Base-by-base conservation (phyloP, 2,888 invertebrate genomes). In the Furcula furcula region DNA sequence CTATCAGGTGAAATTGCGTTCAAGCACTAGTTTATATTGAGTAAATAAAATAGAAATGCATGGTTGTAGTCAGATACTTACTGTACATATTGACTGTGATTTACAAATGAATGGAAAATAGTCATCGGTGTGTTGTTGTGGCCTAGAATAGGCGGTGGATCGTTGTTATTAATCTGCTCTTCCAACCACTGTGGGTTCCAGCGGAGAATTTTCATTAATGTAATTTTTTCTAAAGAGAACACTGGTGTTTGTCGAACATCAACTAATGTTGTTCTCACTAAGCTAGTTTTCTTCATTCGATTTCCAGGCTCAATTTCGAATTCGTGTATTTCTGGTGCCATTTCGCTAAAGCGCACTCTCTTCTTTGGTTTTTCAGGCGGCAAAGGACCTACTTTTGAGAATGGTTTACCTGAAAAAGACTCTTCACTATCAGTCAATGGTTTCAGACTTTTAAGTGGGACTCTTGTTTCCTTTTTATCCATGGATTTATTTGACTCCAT, bases 111-210 rank as follows among this genome's bases (percentile, higher is more conserved):
- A 55, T 85, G 85, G 9, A 91, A 82, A 54, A 93, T 88, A 3
- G 89, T 85, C 52, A 85, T 64, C 1, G 92, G 75, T 3, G 82
- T 65, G 25, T 84, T 80, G 28, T 71, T 67, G 14, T 87, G 83
- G 0, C 86, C 86, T 27, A 90, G 69, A 14, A 92, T 89, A 4
- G 92, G 90, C 1, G 92, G 92, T 30, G 90, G 90, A 1, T 85
- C 79, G 34, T 80, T 78, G 7, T 76, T 68, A 28, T 68, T 68
- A 12, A 76, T 64, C 59, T 92, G 91, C 49, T 91, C 91, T 36
- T 89, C 72, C 2, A 94, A 63, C 94, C 94, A 94, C 14, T 88
- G 80, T 5, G 93, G 91, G 55, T 91, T 91, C 94, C 94, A 94
- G 11, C 77, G 55, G 3, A 93, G 78, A 44, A 94, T 90, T 43